A percentile compares a stretch with the other conserved stretches of the same genome.
Evolutionary conservation across 2,113 vertebrate genomes (phyloP).

Genomic region (Budorcas taxicolor): DNA sequence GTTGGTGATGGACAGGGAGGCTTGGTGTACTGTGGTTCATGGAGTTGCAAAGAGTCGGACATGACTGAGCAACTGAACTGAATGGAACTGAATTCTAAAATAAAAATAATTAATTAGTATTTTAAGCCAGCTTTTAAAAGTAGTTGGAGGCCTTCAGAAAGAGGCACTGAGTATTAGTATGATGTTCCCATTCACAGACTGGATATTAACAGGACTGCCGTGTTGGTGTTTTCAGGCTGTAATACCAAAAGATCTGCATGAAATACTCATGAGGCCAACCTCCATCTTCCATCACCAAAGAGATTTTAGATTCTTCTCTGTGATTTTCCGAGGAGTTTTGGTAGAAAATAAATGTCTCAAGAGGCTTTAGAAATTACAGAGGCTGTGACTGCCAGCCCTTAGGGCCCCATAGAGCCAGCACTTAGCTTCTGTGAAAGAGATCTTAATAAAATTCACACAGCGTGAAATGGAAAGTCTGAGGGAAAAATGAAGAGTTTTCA

Average conservation of each 20-base stretch:
- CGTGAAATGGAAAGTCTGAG: slow-evolving; percentile 80
- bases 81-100: not conserved
- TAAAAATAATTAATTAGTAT: not conserved
- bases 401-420: slow-evolving; percentile 63
- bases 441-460: slow-evolving; percentile 81
- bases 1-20: no score
- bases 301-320: slow-evolving; percentile 40
- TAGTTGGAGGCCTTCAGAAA: not conserved
- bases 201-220: not conserved
- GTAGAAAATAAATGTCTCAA: slow-evolving; percentile 68
- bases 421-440: slow-evolving; percentile 70
- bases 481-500: slow-evolving; percentile 70
- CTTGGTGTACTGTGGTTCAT: no score
- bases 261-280: slow-evolving; percentile 19
- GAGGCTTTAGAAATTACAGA: slow-evolving; percentile 62
- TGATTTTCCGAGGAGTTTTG: slow-evolving; percentile 54
- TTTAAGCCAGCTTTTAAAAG: not conserved
- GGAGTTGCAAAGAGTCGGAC: no score
- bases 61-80: no score
- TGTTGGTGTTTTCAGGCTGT: not conserved
- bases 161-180: not conserved
- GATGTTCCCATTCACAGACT: not conserved
- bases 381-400: slow-evolving; percentile 54
- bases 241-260: not conserved
- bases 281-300: slow-evolving; percentile 55